phyloP scores from a whole-genome alignment of 2,888 invertebrate genomes.

The Balanococcus diminutus region DNA sequence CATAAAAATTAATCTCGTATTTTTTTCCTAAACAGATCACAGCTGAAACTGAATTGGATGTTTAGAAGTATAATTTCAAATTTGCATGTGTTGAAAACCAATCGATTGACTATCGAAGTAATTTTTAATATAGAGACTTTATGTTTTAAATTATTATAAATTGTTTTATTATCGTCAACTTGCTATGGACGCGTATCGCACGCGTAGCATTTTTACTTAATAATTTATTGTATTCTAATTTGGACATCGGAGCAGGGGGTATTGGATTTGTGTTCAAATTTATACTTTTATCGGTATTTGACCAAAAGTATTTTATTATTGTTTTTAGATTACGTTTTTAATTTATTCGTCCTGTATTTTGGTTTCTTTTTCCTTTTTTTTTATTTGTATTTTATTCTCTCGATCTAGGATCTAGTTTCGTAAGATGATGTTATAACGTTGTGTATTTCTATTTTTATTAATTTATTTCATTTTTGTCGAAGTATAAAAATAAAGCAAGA shows the following conservation, averaged over 20 bases:
- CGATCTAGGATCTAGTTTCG: not conserved
- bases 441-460: not conserved
- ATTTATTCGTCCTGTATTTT: not conserved
- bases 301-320: constrained; percentile 29
- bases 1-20: not conserved
- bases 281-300: not conserved
- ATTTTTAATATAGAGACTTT: not conserved
- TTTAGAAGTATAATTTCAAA: too few relatives aligned
- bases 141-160: not conserved
- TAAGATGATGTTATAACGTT: not conserved
- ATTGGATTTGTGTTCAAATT: constrained; percentile 31
- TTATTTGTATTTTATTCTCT: not conserved
- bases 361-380: not conserved
- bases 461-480: not conserved
- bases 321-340: constrained; percentile 12
- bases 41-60: not conserved
- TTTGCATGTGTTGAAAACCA: not conserved
- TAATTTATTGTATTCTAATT: not conserved
- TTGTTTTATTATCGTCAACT: not conserved
- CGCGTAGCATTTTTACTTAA: not conserved
- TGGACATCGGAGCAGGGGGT: not conserved
- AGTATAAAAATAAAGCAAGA: not conserved
- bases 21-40: not conserved
- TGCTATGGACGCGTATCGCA: not conserved
- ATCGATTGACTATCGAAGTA: not conserved